Evolutionary conservation across 2,888 invertebrate genomes (phyloP), one percentile per base, ranked within the genome.

Genomic region (Selenia dentaria): DNA sequence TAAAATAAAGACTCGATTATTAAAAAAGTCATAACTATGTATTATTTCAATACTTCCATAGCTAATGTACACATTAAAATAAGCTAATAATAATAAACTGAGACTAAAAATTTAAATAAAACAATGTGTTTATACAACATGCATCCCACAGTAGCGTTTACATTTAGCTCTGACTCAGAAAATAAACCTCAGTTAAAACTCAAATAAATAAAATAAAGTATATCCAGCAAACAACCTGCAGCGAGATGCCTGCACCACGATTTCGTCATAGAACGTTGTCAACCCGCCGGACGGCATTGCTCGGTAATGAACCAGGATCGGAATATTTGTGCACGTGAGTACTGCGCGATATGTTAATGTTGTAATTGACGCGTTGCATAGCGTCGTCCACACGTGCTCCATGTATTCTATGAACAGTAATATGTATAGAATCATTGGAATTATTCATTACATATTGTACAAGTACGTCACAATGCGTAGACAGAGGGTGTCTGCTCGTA

Each of bases 201-300:
- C 49, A 57, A 36, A 27, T 11, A 49, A 43, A 51, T 39, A 49
- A 34, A 38, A 41, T 33, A 31, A 46, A 51, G 8, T 18, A 22
- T 8, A 22, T 2, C 2, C 36, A 27, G 16, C 13, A 11, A 35
- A 39, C 51, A 51, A 39, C 51, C 44, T 33, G 40, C 40, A 6
- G 28, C 32, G 16, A 22, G 46, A 47, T 50, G 42, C 42, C 50
- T 29, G 18, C 42, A 12, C 24, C 36, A 25, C 16, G 33, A 36
- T 47, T 47, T 57, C 51, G 49, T 57, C 54, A 57, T 49, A 45
- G 43, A 33, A 24, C 29, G 34, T 20, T 41, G 51, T 46, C 46
- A 46, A 46, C 46, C 31, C 45, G 54, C 49, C 32, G 52, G 48
- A 27, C 57, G 43, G 41, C 57, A 46, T 51, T 51, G 51, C 50